Conservation (phyloP, 2,797 vertebrate species). For the Malurus leucopterus region DNA sequence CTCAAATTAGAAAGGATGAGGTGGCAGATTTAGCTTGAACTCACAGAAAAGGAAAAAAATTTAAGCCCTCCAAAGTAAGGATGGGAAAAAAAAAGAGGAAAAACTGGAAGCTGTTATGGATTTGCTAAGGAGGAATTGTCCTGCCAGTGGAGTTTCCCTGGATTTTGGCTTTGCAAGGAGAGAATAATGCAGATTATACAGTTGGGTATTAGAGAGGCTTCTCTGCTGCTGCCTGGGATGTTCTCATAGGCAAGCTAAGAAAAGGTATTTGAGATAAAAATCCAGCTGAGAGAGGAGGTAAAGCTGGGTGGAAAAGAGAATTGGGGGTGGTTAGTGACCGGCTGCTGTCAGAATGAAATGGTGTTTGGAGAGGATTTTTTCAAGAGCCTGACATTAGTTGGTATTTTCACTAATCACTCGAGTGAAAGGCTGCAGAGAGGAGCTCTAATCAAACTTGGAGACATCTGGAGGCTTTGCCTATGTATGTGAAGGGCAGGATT, state of each 20-base stretch:
- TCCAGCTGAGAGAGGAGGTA: background rate
- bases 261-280: background rate
- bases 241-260: background rate
- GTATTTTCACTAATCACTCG: background rate
- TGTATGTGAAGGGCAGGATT: background rate
- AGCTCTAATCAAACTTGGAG: background rate
- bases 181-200: background rate
- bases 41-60: background rate
- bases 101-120: background rate
- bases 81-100: rapidly evolving
- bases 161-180: background rate
- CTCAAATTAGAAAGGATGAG: background rate
- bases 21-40: background rate
- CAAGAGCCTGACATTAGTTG: background rate
- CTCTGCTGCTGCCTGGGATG: background rate
- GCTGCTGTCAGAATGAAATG: background rate
- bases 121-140: background rate
- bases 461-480: background rate
- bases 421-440: background rate
- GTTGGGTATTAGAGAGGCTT: background rate
- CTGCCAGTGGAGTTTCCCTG: background rate
- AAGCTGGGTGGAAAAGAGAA: background rate
- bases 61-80: rapidly evolving
- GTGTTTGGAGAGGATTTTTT: background rate
- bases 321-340: background rate